These are phyloP conservation scores for Clamator glandarius DNA, from an alignment of 2,797 vertebrate species.

Conservation along the genomic window DNA sequence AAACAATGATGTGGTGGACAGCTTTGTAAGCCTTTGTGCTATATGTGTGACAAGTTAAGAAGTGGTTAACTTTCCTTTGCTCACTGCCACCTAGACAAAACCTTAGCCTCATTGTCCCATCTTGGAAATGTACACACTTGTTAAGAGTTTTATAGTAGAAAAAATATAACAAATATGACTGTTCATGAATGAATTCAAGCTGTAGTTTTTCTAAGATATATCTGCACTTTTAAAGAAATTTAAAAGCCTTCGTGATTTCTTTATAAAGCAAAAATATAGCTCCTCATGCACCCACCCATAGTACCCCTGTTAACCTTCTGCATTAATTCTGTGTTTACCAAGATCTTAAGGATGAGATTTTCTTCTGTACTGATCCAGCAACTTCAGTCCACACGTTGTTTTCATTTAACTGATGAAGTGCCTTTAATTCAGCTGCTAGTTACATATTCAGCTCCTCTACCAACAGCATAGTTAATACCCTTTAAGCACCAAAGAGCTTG, in stretches of 20 bases:
- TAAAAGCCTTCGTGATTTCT: neutral
- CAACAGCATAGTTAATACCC: neutral
- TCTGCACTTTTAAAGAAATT: neutral
- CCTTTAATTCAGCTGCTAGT: constrained; percentile 12
- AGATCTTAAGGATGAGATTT: neutral
- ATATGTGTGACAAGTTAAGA: neutral
- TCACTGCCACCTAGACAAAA: neutral
- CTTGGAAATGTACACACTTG: neutral
- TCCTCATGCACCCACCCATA: neutral
- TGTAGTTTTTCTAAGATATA: neutral
- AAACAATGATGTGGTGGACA: neutral
- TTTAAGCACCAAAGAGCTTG: neutral
- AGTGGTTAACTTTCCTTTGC: neutral
- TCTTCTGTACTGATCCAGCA: neutral
- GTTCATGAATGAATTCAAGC: neutral
- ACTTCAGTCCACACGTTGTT: neutral
- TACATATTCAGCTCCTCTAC: neutral
- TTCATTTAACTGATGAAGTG: neutral
- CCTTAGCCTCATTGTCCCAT: neutral
- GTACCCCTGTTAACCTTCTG: neutral
- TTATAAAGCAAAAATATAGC: neutral
- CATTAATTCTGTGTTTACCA: neutral
- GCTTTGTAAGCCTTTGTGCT: neutral
- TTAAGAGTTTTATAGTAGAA: neutral
- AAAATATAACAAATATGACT: neutral